Evolutionary conservation across 2,797 vertebrate genomes (phyloP), one percentile per base, ranked within the genome.

Genomic region (Selene dorsalis): DNA sequence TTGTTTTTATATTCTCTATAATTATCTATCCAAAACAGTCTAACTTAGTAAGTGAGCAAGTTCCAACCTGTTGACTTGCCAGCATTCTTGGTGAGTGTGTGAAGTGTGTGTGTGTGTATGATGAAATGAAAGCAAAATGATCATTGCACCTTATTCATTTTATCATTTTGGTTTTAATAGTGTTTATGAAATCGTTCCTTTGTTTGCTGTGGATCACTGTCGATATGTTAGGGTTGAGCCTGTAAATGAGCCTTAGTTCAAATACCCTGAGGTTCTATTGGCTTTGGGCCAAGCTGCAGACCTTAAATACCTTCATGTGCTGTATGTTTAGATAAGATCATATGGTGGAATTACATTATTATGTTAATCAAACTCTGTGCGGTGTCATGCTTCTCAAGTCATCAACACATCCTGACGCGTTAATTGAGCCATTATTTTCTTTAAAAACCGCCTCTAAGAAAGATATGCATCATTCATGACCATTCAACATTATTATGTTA

Each of bases 381-480:
- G 56, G 18, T 57, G 50, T 68, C 38, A 56, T 52, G 38, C 55
- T 76, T 11, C 35, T 62, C 56, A 60, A 67, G 71, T 75, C 32
- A 71, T 69, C 30, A 57, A 60, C 78, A 79, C 59, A 60, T 41
- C 47, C 73, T 56, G 45, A 77, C 53, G 17, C 22, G 43, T 80
- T 69, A 83, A 79, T 70, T 58, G 56, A 67, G 38, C 45, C 41
- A 73, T 79, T 88, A 39, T 83, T 79, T 80, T 75, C 26, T 83
- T 61, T 60, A 0, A 78, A 67, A 79, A 71, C 20, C 2, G 4
- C 67, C 70, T 79, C 58, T 59, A 60, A 76, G 52, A 81, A 78
- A 83, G 69, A 86, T 73, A 79, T 87, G 79, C 84, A 89, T 89
- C 80, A 79, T 85, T 89, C 80, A 88, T 70, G 76, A 87, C 79